Conservation (phyloP, 2,113 vertebrate genomes). For the Epinephelus lanceolatus region DNA sequence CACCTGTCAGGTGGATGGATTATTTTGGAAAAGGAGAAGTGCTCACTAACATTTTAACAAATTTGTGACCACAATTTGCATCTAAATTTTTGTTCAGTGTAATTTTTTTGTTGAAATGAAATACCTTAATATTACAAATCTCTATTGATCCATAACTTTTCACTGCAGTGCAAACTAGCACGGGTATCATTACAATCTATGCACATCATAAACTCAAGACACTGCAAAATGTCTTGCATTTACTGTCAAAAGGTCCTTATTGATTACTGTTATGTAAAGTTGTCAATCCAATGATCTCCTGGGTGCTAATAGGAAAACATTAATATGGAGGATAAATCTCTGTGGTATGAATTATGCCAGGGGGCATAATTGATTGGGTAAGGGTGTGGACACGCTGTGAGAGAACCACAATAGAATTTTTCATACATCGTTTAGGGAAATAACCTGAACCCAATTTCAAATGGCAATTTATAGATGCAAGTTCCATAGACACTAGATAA, state of each 20-base stretch:
- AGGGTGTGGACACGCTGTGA: conserved; percentile 43
- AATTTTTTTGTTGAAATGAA: neutral
- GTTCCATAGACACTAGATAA: conserved; percentile 36
- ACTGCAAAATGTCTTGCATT: neutral
- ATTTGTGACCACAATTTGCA: too few species aligned
- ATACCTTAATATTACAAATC: neutral
- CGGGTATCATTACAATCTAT: neutral
- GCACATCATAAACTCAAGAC: neutral
- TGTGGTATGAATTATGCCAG: conserved; percentile 55
- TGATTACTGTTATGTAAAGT: conserved; percentile 31
- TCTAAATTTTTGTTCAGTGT: neutral
- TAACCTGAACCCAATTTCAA: conserved; percentile 51
- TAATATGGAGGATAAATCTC: conserved; percentile 50
- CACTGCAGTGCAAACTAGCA: neutral
- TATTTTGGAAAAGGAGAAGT: too few species aligned
- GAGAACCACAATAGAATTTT: conserved; percentile 45
- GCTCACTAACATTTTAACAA: too few species aligned
- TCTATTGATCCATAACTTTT: neutral
- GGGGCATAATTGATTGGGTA: conserved; percentile 63
- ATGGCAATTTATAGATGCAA: conserved; percentile 46
- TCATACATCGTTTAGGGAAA: conserved; percentile 48
- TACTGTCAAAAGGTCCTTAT: conserved; percentile 18
- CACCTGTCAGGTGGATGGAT: too few species aligned
- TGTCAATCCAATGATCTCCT: conserved; percentile 19
- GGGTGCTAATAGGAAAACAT: conserved; percentile 49